A percentile compares a stretch with the other conserved stretches of the same genome.
phyloP scores from a whole-genome alignment of 2,888 invertebrate species.

The Amphipyra berbera region DNA sequence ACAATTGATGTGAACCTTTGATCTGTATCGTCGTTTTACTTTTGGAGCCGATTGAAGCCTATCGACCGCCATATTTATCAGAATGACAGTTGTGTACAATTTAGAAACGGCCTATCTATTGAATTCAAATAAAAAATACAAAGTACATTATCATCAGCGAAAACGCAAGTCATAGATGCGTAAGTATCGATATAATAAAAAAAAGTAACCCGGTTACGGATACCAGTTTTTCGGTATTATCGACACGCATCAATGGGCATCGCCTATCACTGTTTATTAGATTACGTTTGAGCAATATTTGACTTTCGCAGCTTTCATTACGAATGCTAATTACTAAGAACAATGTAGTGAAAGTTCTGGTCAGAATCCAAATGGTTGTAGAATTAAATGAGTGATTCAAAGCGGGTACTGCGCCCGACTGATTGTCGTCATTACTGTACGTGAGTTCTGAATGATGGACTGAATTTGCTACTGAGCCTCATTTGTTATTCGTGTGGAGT shows the following conservation, averaged over 20 bases:
- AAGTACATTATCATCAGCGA: conserved; percentile 28
- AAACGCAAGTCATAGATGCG: conserved; percentile 51
- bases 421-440: conserved; percentile 39
- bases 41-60: not conserved
- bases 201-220: conserved; percentile 50
- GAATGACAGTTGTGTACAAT: conserved; percentile 24
- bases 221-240: conserved; percentile 36
- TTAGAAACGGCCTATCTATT: conserved; percentile 14
- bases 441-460: conserved; percentile 21
- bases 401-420: conserved; percentile 20
- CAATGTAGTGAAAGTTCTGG: conserved; percentile 72
- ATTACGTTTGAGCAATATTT: conserved; percentile 43
- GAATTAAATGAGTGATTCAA: conserved; percentile 45
- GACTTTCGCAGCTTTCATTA: conserved; percentile 60
- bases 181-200: conserved; percentile 37
- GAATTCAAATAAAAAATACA: conserved; percentile 27
- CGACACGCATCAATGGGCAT: conserved; percentile 35
- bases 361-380: conserved; percentile 37
- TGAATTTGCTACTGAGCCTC: conserved; percentile 21
- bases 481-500: conserved; percentile 56
- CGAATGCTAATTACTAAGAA: conserved; percentile 64
- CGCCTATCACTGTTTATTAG: conserved; percentile 49
- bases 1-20: conserved; percentile 6
- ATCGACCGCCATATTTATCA: conserved; percentile 3
- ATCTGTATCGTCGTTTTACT: conserved; percentile 10